These are phyloP conservation scores for Trichopoda pennipes DNA, from an alignment of 2,888 invertebrate species.

Conservation along the genomic window DNA sequence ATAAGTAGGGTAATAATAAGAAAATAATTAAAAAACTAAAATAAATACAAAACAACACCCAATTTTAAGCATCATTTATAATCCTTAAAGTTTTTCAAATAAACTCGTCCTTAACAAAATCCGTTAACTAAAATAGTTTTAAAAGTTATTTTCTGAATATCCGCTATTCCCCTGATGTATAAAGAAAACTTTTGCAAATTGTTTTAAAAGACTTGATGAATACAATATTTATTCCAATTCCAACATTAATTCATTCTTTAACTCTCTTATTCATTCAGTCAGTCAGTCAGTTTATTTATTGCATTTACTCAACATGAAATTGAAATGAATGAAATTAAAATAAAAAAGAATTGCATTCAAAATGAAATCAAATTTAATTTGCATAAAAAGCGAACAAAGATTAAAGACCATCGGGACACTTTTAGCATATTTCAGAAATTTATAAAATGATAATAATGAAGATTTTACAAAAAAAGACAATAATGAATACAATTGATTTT, in stretches of 20 bases:
- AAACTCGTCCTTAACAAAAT: neutral
- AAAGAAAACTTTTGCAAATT: slow-evolving; percentile 43
- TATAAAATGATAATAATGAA: slow-evolving; percentile 40
- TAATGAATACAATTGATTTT: slow-evolving; percentile 43
- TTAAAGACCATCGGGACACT: slow-evolving; percentile 30
- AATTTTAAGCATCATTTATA: slow-evolving; percentile 1
- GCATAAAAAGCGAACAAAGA: slow-evolving; percentile 37
- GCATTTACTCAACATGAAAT: slow-evolving; percentile 5
- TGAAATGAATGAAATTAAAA: slow-evolving; percentile 25
- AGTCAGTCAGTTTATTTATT: neutral
- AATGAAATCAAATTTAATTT: slow-evolving; percentile 46
- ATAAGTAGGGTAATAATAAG: no score
- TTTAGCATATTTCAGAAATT: slow-evolving; percentile 32
- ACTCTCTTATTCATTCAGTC: neutral
- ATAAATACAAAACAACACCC: neutral
- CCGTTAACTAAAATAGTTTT: neutral
- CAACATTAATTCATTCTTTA: neutral
- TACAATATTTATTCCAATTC: slow-evolving; percentile 16
- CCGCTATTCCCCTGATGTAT: neutral
- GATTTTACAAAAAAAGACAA: slow-evolving; percentile 32
- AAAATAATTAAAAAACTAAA: neutral
- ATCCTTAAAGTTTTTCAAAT: slow-evolving; percentile 5
- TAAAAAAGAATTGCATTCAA: slow-evolving; percentile 38
- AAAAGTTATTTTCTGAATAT: neutral
- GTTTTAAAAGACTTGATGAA: slow-evolving; percentile 44